Conservation (phyloP, 2,888 invertebrate genomes). For the Lutraria lutraria region DNA sequence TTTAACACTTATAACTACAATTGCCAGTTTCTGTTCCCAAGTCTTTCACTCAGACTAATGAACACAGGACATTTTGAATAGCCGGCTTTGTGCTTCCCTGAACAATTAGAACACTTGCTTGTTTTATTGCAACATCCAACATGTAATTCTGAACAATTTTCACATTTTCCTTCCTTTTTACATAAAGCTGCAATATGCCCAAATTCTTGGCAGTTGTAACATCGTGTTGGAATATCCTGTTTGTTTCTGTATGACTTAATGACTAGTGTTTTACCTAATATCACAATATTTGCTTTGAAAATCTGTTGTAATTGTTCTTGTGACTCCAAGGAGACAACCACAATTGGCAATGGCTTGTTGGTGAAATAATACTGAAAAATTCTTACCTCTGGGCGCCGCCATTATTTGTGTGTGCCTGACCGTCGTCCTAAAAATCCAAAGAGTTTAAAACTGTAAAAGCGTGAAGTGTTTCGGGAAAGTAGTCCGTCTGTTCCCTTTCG, state of each 20-base stretch:
- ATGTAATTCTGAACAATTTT: slow-evolving; percentile 13
- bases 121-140: background rate
- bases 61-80: background rate
- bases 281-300: background rate
- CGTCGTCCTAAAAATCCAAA: too few relatives aligned
- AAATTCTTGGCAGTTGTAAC: slow-evolving; percentile 43
- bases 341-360: background rate
- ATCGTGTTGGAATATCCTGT: slow-evolving; percentile 31
- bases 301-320: background rate
- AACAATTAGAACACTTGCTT: slow-evolving; percentile 16
- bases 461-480: too few relatives aligned
- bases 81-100: background rate
- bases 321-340: background rate
- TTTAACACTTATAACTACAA: background rate
- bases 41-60: background rate
- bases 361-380: too few relatives aligned
- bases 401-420: too few relatives aligned
- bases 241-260: slow-evolving; percentile 25
- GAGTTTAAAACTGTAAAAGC: too few relatives aligned
- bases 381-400: too few relatives aligned
- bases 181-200: slow-evolving; percentile 33
- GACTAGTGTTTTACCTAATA: background rate
- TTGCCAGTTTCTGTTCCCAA: background rate
- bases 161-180: slow-evolving; percentile 30
- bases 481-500: too few relatives aligned